These are phyloP conservation scores for Ctenopoma kingsleyae DNA, from an alignment of 2,797 vertebrate species.

Conservation along the genomic window DNA sequence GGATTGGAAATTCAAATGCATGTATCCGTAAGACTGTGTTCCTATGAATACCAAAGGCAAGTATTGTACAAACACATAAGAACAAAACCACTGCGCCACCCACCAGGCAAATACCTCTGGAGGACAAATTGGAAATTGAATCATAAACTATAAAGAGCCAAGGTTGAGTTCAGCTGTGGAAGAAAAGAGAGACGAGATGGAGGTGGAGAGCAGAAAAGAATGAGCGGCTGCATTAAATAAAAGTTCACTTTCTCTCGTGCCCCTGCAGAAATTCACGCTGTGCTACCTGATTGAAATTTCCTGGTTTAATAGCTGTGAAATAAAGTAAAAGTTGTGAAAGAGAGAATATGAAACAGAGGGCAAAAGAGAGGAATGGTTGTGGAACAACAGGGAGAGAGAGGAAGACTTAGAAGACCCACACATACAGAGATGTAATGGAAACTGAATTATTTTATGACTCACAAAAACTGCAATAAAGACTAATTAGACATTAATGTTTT, in stretches of 20 bases:
- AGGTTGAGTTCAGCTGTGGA: slow-evolving; percentile 75
- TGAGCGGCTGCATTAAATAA: slow-evolving; percentile 77
- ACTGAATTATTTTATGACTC: slow-evolving; percentile 44
- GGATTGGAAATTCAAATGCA: slow-evolving; percentile 67
- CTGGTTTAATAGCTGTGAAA: slow-evolving; percentile 85
- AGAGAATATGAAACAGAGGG: slow-evolving; percentile 53
- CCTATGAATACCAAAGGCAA: slow-evolving; percentile 71
- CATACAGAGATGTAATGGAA: slow-evolving; percentile 34
- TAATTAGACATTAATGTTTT: slow-evolving; percentile 46
- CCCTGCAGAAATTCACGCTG: slow-evolving; percentile 78
- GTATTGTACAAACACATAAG: slow-evolving; percentile 74
- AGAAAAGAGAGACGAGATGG: slow-evolving; percentile 72
- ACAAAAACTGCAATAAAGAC: slow-evolving; percentile 42
- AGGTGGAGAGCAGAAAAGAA: slow-evolving; percentile 72
- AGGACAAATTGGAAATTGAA: slow-evolving; percentile 83
- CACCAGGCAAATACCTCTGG: slow-evolving; percentile 79
- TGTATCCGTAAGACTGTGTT: slow-evolving; percentile 52
- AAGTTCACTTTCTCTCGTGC: slow-evolving; percentile 72
- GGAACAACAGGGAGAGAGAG: slow-evolving; percentile 5
- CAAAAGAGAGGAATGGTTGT: slow-evolving; percentile 34
- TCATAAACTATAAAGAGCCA: slow-evolving; percentile 81
- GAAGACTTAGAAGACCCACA: slow-evolving; percentile 24
- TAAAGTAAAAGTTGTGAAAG: slow-evolving; percentile 77
- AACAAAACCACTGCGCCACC: slow-evolving; percentile 67
- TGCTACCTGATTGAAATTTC: slow-evolving; percentile 84